Percentiles rank a stretch among this genome's conserved stretches.
Conservation (phyloP, 2,797 vertebrate species). For the Danio albolineatus region DNA sequence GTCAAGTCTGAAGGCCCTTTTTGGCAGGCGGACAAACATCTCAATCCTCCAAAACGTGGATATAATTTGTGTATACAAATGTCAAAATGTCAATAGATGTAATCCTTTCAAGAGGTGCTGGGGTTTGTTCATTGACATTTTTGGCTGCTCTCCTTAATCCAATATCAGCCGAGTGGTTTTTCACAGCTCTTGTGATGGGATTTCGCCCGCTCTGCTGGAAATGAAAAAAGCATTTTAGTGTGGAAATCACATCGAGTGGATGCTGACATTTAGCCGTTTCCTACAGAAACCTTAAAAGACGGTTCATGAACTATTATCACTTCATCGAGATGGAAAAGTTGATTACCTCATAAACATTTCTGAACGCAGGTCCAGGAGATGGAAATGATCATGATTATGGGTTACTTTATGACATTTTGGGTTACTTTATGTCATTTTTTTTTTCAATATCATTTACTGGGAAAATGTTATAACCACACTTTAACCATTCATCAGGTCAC, state of each 20-base stretch:
- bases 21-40: slow-evolving; percentile 55
- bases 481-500: not conserved
- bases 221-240: slow-evolving; percentile 46
- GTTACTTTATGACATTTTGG: not conserved
- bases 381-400: not conserved
- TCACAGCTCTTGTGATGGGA: slow-evolving; percentile 55
- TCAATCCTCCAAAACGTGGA: slow-evolving; percentile 55
- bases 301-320: slow-evolving; percentile 51
- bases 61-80: slow-evolving; percentile 72
- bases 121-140: slow-evolving; percentile 59
- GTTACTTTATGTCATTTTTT: not conserved
- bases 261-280: slow-evolving; percentile 56
- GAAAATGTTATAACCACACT: not conserved
- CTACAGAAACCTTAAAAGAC: slow-evolving; percentile 31
- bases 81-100: slow-evolving; percentile 77
- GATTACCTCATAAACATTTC: slow-evolving; percentile 43
- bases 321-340: slow-evolving; percentile 50
- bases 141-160: slow-evolving; percentile 63
- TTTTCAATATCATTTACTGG: not conserved
- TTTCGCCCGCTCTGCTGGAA: slow-evolving; percentile 49
- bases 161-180: slow-evolving; percentile 60
- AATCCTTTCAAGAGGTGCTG: slow-evolving; percentile 71
- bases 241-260: slow-evolving; percentile 48
- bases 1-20: not conserved
- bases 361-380: slow-evolving; percentile 2